Conservation (phyloP, 2,113 vertebrate species). For the Spea multiplicata region DNA sequence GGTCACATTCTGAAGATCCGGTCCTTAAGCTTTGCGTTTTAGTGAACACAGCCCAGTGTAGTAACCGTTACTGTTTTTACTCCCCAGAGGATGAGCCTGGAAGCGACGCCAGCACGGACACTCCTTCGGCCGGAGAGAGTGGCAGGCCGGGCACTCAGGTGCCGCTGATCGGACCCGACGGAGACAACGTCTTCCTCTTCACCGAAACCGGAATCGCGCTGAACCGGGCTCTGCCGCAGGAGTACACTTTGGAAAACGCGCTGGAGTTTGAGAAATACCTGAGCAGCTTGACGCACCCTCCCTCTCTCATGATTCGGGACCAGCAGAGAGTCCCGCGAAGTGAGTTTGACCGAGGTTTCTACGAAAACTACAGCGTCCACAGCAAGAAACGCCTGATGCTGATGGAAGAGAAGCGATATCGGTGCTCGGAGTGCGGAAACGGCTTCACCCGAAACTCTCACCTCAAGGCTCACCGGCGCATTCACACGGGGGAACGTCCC, state of each 20-base stretch:
- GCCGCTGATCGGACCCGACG: slow-evolving; percentile 9
- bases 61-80: neutral
- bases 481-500: slow-evolving; percentile 29
- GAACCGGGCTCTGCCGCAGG: slow-evolving; percentile 7
- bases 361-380: slow-evolving; percentile 39
- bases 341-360: slow-evolving; percentile 35
- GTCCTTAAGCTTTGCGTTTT: too few relatives aligned
- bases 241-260: slow-evolving; percentile 20
- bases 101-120: neutral
- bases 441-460: slow-evolving; percentile 41
- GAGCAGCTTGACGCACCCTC: slow-evolving; percentile 22
- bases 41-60: too few relatives aligned
- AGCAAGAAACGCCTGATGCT: slow-evolving; percentile 41
- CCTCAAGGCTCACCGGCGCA: slow-evolving; percentile 30
- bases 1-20: too few relatives aligned
- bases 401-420: slow-evolving; percentile 41
- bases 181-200: slow-evolving; percentile 6
- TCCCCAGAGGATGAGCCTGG: neutral
- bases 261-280: slow-evolving; percentile 34
- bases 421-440: slow-evolving; percentile 28
- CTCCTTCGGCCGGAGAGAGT: neutral
- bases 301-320: slow-evolving; percentile 9
- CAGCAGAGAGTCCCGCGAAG: neutral
- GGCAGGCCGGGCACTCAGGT: neutral
- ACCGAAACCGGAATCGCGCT: neutral